Evolutionary conservation across 2,888 invertebrate genomes (phyloP), one percentile per base, ranked within the genome.

Genomic region (Oxyscelio sp.): DNA sequence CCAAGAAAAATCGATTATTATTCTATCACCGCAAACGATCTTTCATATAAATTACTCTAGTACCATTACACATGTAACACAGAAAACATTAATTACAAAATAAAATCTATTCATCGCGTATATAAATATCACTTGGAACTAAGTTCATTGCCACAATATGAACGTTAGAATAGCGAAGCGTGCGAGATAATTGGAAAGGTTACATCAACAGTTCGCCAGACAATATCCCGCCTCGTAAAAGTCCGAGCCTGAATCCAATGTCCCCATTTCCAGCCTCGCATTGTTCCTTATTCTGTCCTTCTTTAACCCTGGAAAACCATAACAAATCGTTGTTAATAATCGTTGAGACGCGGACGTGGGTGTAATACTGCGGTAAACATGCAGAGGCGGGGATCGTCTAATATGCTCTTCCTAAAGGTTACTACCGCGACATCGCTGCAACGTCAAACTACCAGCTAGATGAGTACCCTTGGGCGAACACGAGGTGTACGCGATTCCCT

Each of bases 391-490:
- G 43, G 38, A 83, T 73, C 79, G 50, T 71, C n/a, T n/a, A 78
- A 82, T 66, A 74, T 73, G 82, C 63, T 78, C 85, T 85, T 87
- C 83, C 78, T 80, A 89, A 90, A 90, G 90, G 90, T 90, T 90
- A 90, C 87, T 87, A 83, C 87, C 85, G 88, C 77, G 84, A 87
- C 87, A 88, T 88, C 87, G 88, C 84, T 86, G 87, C 59, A 83
- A 86, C 85, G 85, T 90, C 87, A 91, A n/a, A n/a, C 90, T 89
- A 91, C 89, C 86, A 88, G 89, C 87, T 86, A 88, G 89, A 90
- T 90, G 89, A 89, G 88, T 88, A 85, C 88, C 91, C 91, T 89
- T 88, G 85, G 91, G 92, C 92, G 87, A 92, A 87, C 90, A 90
- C 89, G 90, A 90, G 88, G 88, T 89, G 89, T 88, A 88, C 88